Percentiles rank a stretch among this genome's conserved stretches.
phyloP scores from a whole-genome alignment of 2,113 vertebrate genomes.

The Circaetus cinerascens region DNA sequence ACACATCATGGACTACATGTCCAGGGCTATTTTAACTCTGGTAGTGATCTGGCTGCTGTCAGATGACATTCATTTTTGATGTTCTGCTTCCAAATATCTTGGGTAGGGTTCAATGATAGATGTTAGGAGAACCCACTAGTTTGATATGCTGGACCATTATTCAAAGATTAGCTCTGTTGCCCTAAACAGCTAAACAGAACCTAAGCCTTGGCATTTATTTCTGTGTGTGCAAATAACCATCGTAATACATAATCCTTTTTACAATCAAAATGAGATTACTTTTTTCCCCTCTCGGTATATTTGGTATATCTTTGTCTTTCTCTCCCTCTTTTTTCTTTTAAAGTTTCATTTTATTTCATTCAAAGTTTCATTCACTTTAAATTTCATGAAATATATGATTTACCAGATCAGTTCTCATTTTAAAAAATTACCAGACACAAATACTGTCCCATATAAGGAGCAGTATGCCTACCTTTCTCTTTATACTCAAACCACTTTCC shows the following conservation, averaged over 20 bases:
- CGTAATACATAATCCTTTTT: neutral
- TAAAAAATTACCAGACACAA: neutral
- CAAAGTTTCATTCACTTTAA: neutral
- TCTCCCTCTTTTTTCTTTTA: neutral
- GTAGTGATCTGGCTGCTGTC: slow-evolving; percentile 30
- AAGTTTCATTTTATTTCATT: neutral
- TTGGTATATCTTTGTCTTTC: neutral
- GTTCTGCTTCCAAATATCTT: slow-evolving; percentile 27
- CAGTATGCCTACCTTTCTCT: neutral
- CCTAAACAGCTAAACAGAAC: neutral
- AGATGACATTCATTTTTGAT: slow-evolving; percentile 56
- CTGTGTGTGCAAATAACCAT: neutral
- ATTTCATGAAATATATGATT: neutral
- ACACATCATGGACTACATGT: slow-evolving; percentile 15
- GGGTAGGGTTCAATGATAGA: neutral
- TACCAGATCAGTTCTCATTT: neutral
- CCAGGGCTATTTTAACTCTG: slow-evolving; percentile 57
- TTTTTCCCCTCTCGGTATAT: neutral
- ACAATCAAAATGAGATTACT: neutral
- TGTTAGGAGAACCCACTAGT: neutral
- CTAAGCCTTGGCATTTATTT: neutral
- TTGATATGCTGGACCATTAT: neutral
- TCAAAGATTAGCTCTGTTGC: neutral
- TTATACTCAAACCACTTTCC: neutral
- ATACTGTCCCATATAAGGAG: neutral